Percentiles rank a stretch among this genome's conserved stretches.
phyloP scores from a whole-genome alignment of 1,140 invertebrate species.

The Hermetia illucens region DNA sequence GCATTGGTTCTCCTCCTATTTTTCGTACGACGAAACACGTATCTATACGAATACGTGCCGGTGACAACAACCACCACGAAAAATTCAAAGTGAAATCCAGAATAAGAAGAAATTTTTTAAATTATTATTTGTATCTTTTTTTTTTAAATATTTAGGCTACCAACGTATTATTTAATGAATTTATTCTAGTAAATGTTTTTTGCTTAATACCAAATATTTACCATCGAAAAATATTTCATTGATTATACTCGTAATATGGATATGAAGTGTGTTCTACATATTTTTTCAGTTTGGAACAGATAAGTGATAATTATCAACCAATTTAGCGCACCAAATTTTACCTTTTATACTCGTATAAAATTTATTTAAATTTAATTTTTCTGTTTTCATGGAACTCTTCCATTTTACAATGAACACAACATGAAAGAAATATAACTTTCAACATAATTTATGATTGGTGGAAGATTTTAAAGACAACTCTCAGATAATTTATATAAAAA shows the following conservation, averaged over 20 bases:
- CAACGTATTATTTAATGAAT: too few species aligned
- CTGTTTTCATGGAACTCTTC: background rate
- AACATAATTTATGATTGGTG: slow-evolving; percentile 1
- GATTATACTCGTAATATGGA: background rate
- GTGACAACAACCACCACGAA: too few species aligned
- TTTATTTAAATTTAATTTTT: background rate
- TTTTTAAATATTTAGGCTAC: too few species aligned
- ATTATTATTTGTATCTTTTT: too few species aligned
- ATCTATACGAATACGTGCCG: too few species aligned
- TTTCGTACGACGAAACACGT: too few species aligned
- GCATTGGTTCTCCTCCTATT: too few species aligned
- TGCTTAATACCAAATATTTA: background rate
- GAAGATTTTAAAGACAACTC: background rate
- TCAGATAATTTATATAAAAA: too few species aligned
- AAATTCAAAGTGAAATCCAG: too few species aligned
- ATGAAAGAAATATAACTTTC: background rate
- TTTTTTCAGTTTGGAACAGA: slow-evolving; percentile 1
- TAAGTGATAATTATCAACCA: background rate
- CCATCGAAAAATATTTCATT: background rate
- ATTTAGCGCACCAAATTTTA: too few species aligned
- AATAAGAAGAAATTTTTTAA: too few species aligned
- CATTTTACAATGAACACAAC: background rate
- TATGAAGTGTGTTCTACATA: background rate
- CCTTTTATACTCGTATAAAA: too few species aligned
- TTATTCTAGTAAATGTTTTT: background rate